Evolutionary conservation across 2,797 vertebrate species (phyloP).

Genomic region (Dicrostonyx torquatus): DNA sequence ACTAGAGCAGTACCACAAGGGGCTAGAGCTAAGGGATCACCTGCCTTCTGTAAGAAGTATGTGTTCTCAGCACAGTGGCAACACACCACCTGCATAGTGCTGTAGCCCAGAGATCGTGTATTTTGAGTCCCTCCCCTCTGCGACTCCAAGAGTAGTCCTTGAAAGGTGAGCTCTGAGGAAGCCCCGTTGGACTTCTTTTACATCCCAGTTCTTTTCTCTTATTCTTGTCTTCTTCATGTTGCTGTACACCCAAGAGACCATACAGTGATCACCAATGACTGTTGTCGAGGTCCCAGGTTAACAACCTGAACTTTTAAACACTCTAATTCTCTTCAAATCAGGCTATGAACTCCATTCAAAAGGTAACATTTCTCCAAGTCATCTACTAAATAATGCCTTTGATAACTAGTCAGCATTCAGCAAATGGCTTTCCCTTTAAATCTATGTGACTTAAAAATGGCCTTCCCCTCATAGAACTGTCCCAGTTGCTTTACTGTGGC

Average conservation of each 20-base stretch:
- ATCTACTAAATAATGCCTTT: conserved; percentile 15
- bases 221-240: background rate
- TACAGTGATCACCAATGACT: background rate
- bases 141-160: background rate
- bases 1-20: background rate
- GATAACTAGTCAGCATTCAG: background rate
- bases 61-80: background rate
- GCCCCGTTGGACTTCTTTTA: background rate
- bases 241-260: background rate
- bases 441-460: background rate
- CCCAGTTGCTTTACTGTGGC: background rate
- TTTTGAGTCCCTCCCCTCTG: background rate
- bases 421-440: conserved; percentile 1
- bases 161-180: background rate
- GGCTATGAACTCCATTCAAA: background rate
- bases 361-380: background rate
- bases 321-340: background rate
- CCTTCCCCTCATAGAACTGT: background rate
- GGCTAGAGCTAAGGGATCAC: background rate
- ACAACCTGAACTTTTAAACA: background rate
- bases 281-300: background rate
- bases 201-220: background rate
- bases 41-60: background rate
- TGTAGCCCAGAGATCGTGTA: background rate
- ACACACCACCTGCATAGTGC: background rate